Conservation (phyloP, 37 sponge, comb jelly and placozoan genomes). For the Spongilla lacustris region DNA sequence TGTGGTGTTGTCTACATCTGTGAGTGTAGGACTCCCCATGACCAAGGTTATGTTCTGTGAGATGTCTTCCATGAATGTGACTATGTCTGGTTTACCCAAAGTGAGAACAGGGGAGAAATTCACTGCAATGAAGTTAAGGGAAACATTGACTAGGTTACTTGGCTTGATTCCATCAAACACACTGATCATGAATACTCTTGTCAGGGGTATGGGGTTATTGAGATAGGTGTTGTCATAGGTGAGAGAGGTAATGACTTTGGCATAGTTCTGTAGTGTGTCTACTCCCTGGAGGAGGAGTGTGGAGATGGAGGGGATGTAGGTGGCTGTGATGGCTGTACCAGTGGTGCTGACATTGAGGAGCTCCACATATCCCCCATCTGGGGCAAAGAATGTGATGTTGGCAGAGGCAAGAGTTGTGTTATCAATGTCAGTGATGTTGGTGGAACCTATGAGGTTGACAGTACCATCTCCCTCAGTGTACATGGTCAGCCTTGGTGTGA, state of each 20-base stretch:
- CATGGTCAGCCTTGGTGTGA: constrained; percentile 2
- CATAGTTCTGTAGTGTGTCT: constrained; percentile 45
- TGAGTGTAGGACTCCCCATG: constrained; percentile 13
- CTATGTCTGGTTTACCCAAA: constrained; percentile 21
- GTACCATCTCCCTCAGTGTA: constrained; percentile 54
- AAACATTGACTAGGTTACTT: constrained; percentile 10
- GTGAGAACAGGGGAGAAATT: constrained; percentile 70
- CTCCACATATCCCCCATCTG: constrained; percentile 40
- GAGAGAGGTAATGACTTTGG: constrained; percentile 32
- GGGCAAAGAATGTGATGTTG: constrained; percentile 22
- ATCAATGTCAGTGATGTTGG: constrained; percentile 55
- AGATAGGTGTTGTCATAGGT: constrained; percentile 33
- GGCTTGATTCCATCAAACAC: constrained; percentile 48
- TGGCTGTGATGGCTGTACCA: constrained; percentile 10
- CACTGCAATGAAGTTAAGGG: constrained; percentile 45
- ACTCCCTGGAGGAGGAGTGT: constrained; percentile 45
- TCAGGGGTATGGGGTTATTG: constrained; percentile 36
- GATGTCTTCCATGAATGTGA: constrained; percentile 56
- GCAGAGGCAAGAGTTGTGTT: constrained; percentile 44
- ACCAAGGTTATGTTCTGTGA: neutral
- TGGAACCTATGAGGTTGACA: constrained; percentile 1
- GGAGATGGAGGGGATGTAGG: neutral
- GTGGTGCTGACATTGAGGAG: constrained; percentile 33
- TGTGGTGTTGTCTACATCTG: constrained; percentile 64
- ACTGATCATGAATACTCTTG: constrained; percentile 39